Evolutionary conservation across 37 sponge, comb jelly and placozoan species (phyloP).

Genomic region (Oscarella lobularis): DNA sequence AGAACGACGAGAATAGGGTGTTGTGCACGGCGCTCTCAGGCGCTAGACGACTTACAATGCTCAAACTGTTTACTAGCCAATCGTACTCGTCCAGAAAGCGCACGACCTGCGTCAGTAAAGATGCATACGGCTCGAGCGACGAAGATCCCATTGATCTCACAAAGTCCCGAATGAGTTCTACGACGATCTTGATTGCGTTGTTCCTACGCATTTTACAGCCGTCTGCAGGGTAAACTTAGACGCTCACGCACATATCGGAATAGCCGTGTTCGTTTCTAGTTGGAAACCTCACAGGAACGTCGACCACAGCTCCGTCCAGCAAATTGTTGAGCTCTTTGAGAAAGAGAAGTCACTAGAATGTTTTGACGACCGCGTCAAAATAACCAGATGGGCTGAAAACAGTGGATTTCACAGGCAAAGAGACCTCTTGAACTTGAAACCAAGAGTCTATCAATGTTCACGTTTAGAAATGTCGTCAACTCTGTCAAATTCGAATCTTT

Average conservation of each 20-base stretch:
- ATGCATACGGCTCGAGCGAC: background rate
- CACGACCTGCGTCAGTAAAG: background rate
- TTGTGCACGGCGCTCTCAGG: background rate
- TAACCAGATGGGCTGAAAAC: background rate
- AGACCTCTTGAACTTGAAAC: no score
- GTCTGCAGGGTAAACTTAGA: background rate
- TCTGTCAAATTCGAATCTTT: no score
- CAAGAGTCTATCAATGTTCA: no score
- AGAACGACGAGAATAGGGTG: background rate
- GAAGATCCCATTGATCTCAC: background rate
- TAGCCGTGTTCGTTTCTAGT: background rate
- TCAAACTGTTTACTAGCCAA: background rate
- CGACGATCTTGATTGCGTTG: background rate
- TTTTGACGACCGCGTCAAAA: background rate
- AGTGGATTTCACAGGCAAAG: slow-evolving; percentile 1
- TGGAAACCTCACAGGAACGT: no score
- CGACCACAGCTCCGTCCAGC: no score
- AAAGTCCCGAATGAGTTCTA: background rate
- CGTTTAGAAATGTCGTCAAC: no score
- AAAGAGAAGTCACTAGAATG: no score
- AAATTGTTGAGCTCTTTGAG: no score
- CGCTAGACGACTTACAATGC: background rate
- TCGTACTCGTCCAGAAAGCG: background rate
- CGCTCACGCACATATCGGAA: background rate
- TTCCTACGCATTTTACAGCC: background rate